Percentiles rank a stretch among this genome's conserved stretches.
These are phyloP conservation scores for Troglohyphantes excavatus DNA, from an alignment of 2,888 invertebrate genomes.

Conservation along the genomic window DNA sequence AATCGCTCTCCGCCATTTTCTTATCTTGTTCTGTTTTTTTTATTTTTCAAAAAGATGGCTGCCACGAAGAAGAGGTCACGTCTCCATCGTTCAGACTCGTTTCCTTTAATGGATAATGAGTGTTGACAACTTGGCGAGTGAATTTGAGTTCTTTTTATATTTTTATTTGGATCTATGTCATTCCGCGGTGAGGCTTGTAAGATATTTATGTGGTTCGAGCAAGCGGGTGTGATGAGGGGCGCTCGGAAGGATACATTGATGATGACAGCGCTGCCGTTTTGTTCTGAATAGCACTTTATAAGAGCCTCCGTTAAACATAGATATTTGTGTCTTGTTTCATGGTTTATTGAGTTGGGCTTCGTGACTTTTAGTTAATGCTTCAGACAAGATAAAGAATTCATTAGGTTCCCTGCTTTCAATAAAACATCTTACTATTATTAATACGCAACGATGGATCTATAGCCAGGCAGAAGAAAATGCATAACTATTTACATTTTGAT, in stretches of 20 bases:
- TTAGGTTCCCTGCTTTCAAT: too few species aligned
- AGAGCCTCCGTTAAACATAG: too few species aligned
- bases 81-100: slow-evolving; percentile 46
- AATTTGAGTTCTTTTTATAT: slow-evolving; percentile 18
- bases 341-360: background rate
- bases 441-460: too few species aligned
- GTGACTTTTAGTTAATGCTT: too few species aligned
- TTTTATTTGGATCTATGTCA: slow-evolving; percentile 7
- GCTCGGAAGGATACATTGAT: background rate
- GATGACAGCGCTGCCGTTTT: background rate
- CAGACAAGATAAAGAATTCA: too few species aligned
- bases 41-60: background rate
- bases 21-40: slow-evolving; percentile 6
- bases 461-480: too few species aligned
- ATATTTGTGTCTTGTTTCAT: too few species aligned
- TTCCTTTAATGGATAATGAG: slow-evolving; percentile 65
- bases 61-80: slow-evolving; percentile 39
- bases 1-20: background rate
- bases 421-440: too few species aligned
- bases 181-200: slow-evolving; percentile 11
- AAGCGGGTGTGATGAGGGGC: slow-evolving; percentile 20
- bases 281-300: slow-evolving; percentile 13
- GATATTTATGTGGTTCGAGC: slow-evolving; percentile 2
- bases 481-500: too few species aligned
- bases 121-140: slow-evolving; percentile 36